Base-by-base conservation (phyloP, 2,888 invertebrate species). In the Coleophora flavipennella region DNA sequence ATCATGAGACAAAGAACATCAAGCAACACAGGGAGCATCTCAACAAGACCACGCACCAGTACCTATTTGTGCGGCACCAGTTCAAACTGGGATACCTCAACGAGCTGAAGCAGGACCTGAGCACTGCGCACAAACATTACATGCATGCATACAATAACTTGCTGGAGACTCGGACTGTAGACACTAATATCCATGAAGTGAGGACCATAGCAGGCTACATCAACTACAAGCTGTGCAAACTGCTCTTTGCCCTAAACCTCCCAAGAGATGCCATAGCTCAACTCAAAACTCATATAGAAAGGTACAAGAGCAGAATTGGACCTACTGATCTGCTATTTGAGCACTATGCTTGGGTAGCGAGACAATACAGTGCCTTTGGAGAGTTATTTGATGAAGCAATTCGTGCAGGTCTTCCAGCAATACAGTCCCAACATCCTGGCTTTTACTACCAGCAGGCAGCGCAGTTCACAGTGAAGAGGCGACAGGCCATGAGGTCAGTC, bases 301-400 rank as follows among this genome's bases (percentile, higher is more conserved):
- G 93, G 58, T 99, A 96, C 73, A 93, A 92, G 68, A 87, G 83
- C 46, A 87, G 90, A 51, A 87, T 91, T 49, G 98, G 97, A 2
- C 92, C 92, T 41, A 90, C 91, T 49, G 95, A 95, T 58, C 84
- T 97, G 41, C 85, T 91, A 11, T 98, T 99, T 85, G 99, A 99
- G 70, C 97, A 98, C 78, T 91, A 93, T 77, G 95, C 95, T 2
- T 99, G 97, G 97, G 88, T 98, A 68, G 93, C 95, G 12, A 92
- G 93, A 80, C 97, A 98, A 89, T 97, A 89, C 60, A 88, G 88
- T 66, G 87, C 91, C 43, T 99, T 99, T 87, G 99, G 95, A 31
- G 97, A 97, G 62, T 86, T 98, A 44, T 99, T 99, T 86, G 96
- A 97, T 77, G 95, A 96, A 71, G 97, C 98, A 11, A 96, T 98